Percentiles rank a stretch among this genome's conserved stretches.
Evolutionary conservation across 1,140 invertebrate species (phyloP).

Genomic region (Agraylea sexmaculata): DNA sequence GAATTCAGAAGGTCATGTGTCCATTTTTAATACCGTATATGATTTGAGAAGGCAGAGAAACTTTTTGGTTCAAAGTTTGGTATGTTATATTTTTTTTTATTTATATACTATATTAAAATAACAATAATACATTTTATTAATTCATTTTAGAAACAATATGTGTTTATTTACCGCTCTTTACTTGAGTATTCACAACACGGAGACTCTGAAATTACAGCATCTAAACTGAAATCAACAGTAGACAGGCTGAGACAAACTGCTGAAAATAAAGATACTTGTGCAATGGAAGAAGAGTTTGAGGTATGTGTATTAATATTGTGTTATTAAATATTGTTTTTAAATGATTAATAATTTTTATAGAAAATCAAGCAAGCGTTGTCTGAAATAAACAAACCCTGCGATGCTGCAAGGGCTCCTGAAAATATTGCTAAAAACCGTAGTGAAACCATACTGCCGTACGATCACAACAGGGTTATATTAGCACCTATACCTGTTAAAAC

Average conservation of each 20-base stretch:
- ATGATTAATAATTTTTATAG: constrained; percentile 36
- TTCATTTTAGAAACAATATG: constrained; percentile 82
- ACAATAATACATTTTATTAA: constrained; percentile 10
- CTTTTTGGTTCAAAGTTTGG: constrained; percentile 83
- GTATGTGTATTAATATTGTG: constrained; percentile 34
- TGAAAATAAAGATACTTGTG: constrained; percentile 44
- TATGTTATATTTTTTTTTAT: constrained; percentile 34
- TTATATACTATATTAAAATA: background rate
- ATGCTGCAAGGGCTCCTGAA: constrained; percentile 70
- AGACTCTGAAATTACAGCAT: constrained; percentile 74
- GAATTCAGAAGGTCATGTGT: constrained; percentile 64
- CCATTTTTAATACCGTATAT: constrained; percentile 83
- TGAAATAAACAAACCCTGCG: constrained; percentile 71
- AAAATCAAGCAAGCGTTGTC: constrained; percentile 63
- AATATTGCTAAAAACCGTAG: constrained; percentile 81
- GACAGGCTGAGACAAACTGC: constrained; percentile 54
- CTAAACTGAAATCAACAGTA: constrained; percentile 54
- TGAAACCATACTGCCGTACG: constrained; percentile 80
- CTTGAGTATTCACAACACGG: constrained; percentile 90
- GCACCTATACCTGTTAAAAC: constrained; percentile 70
- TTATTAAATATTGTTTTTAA: constrained; percentile 4
- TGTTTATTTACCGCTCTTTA: constrained; percentile 90
- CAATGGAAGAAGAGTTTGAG: constrained; percentile 77
- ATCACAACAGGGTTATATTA: constrained; percentile 78
- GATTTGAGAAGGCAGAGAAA: constrained; percentile 82